phyloP scores from a whole-genome alignment of 1,140 invertebrate genomes.

The Hydropsyche tenuis region DNA sequence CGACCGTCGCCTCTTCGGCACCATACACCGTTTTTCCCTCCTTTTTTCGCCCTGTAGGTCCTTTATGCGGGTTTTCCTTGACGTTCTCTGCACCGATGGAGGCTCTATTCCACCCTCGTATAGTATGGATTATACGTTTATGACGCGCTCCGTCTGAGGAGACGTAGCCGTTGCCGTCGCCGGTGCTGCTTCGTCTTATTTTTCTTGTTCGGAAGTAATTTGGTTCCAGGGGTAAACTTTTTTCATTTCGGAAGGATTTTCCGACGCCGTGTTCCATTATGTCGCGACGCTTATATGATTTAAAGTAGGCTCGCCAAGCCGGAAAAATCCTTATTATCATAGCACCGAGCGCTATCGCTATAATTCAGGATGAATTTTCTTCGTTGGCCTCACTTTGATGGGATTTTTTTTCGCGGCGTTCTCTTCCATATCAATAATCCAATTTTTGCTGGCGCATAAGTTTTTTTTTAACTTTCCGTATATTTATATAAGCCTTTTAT shows the following conservation, averaged over 20 bases:
- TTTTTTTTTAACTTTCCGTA: not conserved
- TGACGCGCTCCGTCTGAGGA: slow-evolving; percentile 35
- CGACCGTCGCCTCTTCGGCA: no score
- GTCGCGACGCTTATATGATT: slow-evolving; percentile 23
- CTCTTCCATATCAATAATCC: not conserved
- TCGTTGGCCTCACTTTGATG: not conserved
- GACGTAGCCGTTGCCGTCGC: not conserved
- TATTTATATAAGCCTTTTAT: slow-evolving; percentile 1
- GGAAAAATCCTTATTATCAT: slow-evolving; percentile 25
- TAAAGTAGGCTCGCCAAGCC: slow-evolving; percentile 6
- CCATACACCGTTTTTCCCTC: not conserved
- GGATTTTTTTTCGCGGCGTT: not conserved
- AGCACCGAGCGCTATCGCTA: not conserved
- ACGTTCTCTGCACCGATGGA: no score
- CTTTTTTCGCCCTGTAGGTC: slow-evolving; percentile 18
- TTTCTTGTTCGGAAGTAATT: slow-evolving; percentile 35
- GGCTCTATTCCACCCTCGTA: slow-evolving; percentile 24
- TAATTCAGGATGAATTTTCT: slow-evolving; percentile 10
- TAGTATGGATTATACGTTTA: slow-evolving; percentile 45
- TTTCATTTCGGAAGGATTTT: slow-evolving; percentile 46
- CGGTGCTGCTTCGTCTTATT: not conserved
- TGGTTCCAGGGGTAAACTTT: slow-evolving; percentile 47
- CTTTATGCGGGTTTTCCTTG: no score
- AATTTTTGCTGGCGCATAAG: not conserved
- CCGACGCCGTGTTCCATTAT: slow-evolving; percentile 16